phyloP scores from a whole-genome alignment of 2,113 vertebrate genomes.

The Odontesthes bonariensis region DNA sequence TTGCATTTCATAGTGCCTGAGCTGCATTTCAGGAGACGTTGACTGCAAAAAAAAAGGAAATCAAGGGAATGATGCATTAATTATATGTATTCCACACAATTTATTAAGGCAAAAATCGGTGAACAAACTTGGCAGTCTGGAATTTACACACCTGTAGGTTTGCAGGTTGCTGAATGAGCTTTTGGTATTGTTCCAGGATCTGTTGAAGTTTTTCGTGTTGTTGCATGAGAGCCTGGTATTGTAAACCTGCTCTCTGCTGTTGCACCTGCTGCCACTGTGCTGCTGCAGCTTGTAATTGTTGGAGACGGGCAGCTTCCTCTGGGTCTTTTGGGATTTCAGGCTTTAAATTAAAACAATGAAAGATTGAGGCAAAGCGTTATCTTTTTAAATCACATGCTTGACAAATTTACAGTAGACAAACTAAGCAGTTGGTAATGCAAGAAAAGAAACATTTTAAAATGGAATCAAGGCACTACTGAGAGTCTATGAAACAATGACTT shows the following conservation, averaged over 20 bases:
- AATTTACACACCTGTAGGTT: constrained; percentile 85
- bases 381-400: neutral
- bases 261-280: constrained; percentile 98
- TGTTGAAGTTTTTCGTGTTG: constrained; percentile 94
- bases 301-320: constrained; percentile 90
- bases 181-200: constrained; percentile 93
- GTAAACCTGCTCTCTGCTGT: constrained; percentile 91
- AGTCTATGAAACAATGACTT: neutral
- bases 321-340: constrained; percentile 83
- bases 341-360: constrained; percentile 52
- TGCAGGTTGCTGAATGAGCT: constrained; percentile 91
- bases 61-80: neutral
- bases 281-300: constrained; percentile 93
- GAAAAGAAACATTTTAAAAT: neutral
- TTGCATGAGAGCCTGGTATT: constrained; percentile 98
- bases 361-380: neutral
- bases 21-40: constrained; percentile 91
- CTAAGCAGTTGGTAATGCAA: neutral
- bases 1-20: constrained; percentile 92
- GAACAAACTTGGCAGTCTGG: neutral
- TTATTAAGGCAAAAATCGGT: neutral
- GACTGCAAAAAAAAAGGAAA: constrained; percentile 81
- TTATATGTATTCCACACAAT: neutral
- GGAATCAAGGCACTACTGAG: neutral
- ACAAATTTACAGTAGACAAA: neutral